A percentile compares a stretch with the other conserved stretches of the same genome.
phyloP scores from a whole-genome alignment of 2,113 vertebrate genomes.

The Elgaria multicarinata region DNA sequence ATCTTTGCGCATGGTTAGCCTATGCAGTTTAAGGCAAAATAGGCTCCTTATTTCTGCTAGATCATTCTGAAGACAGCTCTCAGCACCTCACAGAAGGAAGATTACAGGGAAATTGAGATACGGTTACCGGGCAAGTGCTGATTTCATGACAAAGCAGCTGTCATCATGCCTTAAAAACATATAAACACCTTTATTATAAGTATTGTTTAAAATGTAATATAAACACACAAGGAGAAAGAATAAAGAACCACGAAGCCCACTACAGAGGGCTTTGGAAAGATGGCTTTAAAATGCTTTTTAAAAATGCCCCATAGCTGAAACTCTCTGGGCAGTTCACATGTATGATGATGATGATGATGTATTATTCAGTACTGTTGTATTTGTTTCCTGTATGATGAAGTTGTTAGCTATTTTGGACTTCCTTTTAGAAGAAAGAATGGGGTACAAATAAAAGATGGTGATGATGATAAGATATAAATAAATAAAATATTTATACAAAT shows the following conservation, averaged over 20 bases:
- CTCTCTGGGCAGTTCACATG: too few species aligned
- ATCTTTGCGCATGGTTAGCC: slow-evolving; percentile 13
- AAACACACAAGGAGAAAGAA: not conserved
- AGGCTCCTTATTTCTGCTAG: not conserved
- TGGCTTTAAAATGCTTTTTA: not conserved
- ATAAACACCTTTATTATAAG: not conserved
- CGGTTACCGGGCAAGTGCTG: not conserved
- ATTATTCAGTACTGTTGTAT: too few species aligned
- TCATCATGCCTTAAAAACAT: not conserved
- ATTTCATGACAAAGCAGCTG: not conserved
- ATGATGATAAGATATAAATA: not conserved
- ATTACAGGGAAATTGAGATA: not conserved
- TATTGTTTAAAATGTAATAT: not conserved
- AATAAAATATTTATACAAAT: not conserved
- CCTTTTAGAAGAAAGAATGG: too few species aligned
- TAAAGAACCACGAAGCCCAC: not conserved
- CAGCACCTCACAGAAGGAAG: not conserved
- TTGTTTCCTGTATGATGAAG: too few species aligned
- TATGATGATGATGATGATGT: too few species aligned
- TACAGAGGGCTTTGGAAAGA: not conserved
- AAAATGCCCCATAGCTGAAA: too few species aligned
- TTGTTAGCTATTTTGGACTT: too few species aligned
- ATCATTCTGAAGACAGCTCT: not conserved
- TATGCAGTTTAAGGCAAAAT: slow-evolving; percentile 20
- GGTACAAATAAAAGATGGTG: too few species aligned